A percentile compares a stretch with the other conserved stretches of the same genome.
Conservation (phyloP, 2,888 invertebrate species). For the Eubasilissa splendida region DNA sequence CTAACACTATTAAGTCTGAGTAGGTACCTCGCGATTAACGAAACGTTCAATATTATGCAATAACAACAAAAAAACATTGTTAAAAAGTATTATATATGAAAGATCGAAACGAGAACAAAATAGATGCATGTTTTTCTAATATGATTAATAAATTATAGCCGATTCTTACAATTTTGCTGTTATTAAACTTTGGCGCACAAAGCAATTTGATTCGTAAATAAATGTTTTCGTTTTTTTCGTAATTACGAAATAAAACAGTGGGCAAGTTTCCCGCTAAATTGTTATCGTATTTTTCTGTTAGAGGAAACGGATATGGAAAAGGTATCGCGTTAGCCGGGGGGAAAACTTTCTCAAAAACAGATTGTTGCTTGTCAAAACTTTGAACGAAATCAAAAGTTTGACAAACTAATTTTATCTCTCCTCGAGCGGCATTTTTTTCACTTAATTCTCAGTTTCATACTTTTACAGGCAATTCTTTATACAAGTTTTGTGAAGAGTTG, state of each 20-base stretch:
- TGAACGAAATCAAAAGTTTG: constrained; percentile 25
- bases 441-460: constrained; percentile 26
- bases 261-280: not conserved
- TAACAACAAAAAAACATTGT: no score
- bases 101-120: no score
- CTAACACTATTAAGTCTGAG: no score
- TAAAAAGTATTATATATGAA: no score
- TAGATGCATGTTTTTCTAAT: no score
- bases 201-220: no score
- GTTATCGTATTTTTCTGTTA: constrained; percentile 15
- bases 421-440: constrained; percentile 5
- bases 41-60: no score
- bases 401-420: constrained; percentile 30
- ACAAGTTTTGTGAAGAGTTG: not conserved
- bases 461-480: not conserved
- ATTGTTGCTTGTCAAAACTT: constrained; percentile 34
- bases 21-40: no score
- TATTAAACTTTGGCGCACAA: no score
- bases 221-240: not conserved
- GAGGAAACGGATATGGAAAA: constrained; percentile 9
- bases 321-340: constrained; percentile 14
- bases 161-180: no score
- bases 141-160: no score
- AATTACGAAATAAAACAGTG: not conserved
- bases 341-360: constrained; percentile 30